Evolutionary conservation across 2,888 invertebrate species (phyloP), one percentile per base, ranked within the genome.

Genomic region (Machimus atricapillus): DNA sequence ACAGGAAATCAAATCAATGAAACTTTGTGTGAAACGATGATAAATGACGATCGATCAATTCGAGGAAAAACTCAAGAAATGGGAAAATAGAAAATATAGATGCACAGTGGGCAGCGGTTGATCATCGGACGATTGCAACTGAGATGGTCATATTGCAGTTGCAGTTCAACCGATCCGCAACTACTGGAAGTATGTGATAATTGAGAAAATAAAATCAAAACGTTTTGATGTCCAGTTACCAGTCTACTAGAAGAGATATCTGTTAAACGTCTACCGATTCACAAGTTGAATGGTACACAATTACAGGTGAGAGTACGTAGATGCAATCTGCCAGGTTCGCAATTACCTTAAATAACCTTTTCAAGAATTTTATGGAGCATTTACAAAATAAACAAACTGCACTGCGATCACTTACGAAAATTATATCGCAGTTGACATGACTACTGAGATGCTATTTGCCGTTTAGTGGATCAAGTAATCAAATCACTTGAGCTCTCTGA

Each of bases 1-100:
- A 79, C 79, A 79, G 31, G 79, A 79, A 79, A 52, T 43, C 27
- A 79, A 79, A 79, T 79, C 79, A 79, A 79, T 79, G 79, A 79
- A 79, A 79, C 46, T 31, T 79, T 79, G 52, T 46, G 23, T 79
- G 79, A 46, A 23, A 46, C 23, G 52, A 46, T 79, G 52, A 79
- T 79, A 79, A 79, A 79, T 52, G 79, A 79, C 23, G 79, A 14
- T 79, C 79, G 52, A 40, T 46, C 66, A 66, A 23, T 66, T 23
- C 66, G 23, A 66, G 23, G 23, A 66, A 66, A 66, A 66, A 66
- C 66, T 66, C 43, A 27, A 52, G 79, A 79, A 52, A 52, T 31
- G 14, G 16, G 43, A 23, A 23, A 46, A 52, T 27, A 43, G 23
- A 23, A 34, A 46, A 66, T n/a, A 52, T 52, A 52, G 52, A 52